Base-by-base conservation (phyloP, 1,140 invertebrate species). In the Eumeta japonica region DNA sequence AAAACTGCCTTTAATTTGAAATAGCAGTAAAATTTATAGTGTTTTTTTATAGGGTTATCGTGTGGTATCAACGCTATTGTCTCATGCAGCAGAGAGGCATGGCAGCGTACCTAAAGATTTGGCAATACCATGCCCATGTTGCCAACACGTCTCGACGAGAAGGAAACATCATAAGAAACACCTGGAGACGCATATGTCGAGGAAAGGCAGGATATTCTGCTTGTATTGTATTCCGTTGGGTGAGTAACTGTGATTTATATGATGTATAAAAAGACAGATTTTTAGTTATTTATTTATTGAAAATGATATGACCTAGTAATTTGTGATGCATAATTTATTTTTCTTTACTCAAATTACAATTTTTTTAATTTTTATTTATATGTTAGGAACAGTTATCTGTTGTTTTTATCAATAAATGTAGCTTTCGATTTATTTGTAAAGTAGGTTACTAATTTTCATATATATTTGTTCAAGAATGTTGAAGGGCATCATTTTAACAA, bases 101-200 rank as follows among this genome's bases (percentile, higher is more conserved):
- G 67, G 64, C 27, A 27, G 35, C 5, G 56, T 53, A 18, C 64
- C 67, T 5, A 32, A 38, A 3, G 46, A 47, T 7, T 43, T 68
- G 17, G 56, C 58, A 3, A 46, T 63, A 3, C 56, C 67, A 4
- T 72, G 67, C 30, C 67, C 67, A 1, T 72, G 67, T 48, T 72
- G 67, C 31, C 62, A 59, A 1, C 64, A 68, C 48, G 60, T 72
- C 24, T 65, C 63, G 20, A 46, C 61, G 12, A 43, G 64, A 4
- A 41, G 59, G n/a, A 72, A 68, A 35, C 58, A 58, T 1, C 67
- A 68, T 42, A 67, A 67, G 50, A 61, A 62, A 12, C 67, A 72
- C 16, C 47, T 72, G 3, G 60, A 61, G 24, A 38, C 49, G 3
- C 67, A 72, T 45, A 53, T 56, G 45, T 46, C 58, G 10, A 43